Evolutionary conservation across 1,140 invertebrate genomes (phyloP), one percentile per base, ranked within the genome.

Genomic region (Saxidomus purpurata): DNA sequence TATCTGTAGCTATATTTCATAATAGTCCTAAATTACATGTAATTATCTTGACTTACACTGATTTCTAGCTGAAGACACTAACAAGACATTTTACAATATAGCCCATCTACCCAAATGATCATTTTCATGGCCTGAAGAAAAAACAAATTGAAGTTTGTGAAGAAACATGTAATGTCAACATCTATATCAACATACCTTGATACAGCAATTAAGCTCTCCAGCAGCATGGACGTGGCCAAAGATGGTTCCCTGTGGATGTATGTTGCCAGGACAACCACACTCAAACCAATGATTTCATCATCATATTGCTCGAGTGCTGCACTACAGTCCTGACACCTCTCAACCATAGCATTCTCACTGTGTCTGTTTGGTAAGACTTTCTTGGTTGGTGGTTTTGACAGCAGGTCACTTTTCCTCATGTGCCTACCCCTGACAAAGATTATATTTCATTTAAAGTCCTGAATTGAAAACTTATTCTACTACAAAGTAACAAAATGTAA

Each of bases 231-330:
- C 1, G 99, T 99, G 28, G 99, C 99, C 93, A 99, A 93, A 11
- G 97, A 97, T 11, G 99, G 98, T 95, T 99, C 99, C 61, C 99
- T 96, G 95, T 99, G 98, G 88, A 99, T 98, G 95, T 99, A 99
- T 0, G 99, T 99, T 34, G 98, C 98, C 71, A 99, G 96, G 83
- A 98, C 98, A 38, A 99, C 98, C 67, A 99, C 98, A 94, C 98
- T 98, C 36, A 99, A 96, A 0, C 98, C 98, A 52, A 99, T 96
- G 95, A 99, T 99, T 95, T 99, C 99, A 95, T 99, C 99, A 91
- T 98, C 98, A 95, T 99, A 99, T 94, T 98, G 97, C 96, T 99
- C 99, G 91, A 98, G 97, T 94, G 81, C 97, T 97, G 61, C 98
- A 91, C 95, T 94, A 93, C 97, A 97, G 89, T 95, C 95, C 17